Conservation (phyloP, 2,113 vertebrate genomes). For the Trinectes maculatus region DNA sequence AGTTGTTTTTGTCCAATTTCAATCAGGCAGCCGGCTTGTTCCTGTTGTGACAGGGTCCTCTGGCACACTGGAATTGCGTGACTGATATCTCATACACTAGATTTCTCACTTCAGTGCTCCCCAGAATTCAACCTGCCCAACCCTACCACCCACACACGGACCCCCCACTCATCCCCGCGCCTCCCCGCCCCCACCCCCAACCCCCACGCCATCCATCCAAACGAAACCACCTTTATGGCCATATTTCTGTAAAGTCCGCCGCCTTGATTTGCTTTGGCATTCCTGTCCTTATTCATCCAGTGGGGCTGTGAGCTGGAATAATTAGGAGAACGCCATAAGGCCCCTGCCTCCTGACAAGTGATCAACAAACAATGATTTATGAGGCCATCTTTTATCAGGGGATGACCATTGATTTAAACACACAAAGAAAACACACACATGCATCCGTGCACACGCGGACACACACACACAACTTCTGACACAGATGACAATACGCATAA, state of each 20-base stretch:
- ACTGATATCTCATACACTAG: conserved; percentile 69
- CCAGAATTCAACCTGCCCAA: conserved; percentile 51
- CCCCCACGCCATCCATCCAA: conserved; percentile 35
- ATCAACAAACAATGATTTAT: conserved; percentile 89
- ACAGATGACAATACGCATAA: conserved; percentile 67
- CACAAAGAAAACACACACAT: conserved; percentile 53
- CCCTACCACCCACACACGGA: conserved; percentile 27
- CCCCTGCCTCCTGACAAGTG: conserved; percentile 73
- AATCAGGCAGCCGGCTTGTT: conserved; percentile 48
- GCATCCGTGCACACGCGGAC: not conserved
- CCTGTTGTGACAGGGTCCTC: conserved; percentile 50
- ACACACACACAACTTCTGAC: conserved; percentile 37
- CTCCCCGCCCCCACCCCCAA: not conserved
- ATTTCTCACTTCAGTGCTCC: conserved; percentile 72
- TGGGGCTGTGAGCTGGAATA: conserved; percentile 74
- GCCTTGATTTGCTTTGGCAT: conserved; percentile 69
- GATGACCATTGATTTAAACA: conserved; percentile 88
- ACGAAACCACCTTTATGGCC: conserved; percentile 48
- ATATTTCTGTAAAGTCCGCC: conserved; percentile 58
- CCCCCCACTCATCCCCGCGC: not conserved
- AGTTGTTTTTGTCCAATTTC: conserved; percentile 54
- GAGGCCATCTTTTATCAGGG: conserved; percentile 80
- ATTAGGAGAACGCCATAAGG: conserved; percentile 76
- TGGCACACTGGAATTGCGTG: conserved; percentile 55
- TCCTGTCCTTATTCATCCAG: conserved; percentile 70